Conservation (phyloP, 2,888 invertebrate species). For the Chloroclysta siterata region DNA sequence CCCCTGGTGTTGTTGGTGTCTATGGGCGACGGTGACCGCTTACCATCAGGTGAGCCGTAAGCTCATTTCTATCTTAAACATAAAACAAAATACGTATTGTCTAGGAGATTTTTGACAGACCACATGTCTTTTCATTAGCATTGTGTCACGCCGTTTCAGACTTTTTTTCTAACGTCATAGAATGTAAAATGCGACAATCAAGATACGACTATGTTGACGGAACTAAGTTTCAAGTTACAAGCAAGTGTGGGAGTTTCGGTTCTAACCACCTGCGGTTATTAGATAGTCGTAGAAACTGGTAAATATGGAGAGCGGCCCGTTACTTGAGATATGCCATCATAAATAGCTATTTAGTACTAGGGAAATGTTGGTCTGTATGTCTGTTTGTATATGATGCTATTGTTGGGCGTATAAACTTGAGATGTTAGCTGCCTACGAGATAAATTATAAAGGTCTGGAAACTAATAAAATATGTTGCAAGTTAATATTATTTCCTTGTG, state of each 20-base stretch:
- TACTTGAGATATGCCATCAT: conserved; percentile 46
- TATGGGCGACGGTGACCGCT: too few relatives aligned
- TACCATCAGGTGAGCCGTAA: too few relatives aligned
- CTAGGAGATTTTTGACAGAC: too few relatives aligned
- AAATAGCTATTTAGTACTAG: conserved; percentile 45
- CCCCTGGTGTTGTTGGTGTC: too few relatives aligned
- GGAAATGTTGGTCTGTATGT: conserved; percentile 42
- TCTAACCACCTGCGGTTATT: conserved; percentile 10
- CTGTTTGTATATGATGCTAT: conserved; percentile 42
- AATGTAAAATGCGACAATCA: too few relatives aligned
- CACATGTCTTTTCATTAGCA: too few relatives aligned
- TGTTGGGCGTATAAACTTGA: conserved; percentile 36
- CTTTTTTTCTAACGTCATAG: too few relatives aligned
- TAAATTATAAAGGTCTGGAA: conserved; percentile 10
- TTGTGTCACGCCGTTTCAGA: too few relatives aligned
- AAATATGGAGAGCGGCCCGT: conserved; percentile 41
- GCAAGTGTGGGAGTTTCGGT: conserved; percentile 4
- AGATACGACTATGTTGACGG: neutral
- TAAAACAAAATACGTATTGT: too few relatives aligned
- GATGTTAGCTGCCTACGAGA: conserved; percentile 20
- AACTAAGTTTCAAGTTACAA: conserved; percentile 1
- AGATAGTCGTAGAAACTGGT: conserved; percentile 20
- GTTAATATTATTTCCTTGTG: neutral
- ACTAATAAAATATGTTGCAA: conserved; percentile 6
- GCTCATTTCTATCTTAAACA: too few relatives aligned